Evolutionary conservation across 2,888 invertebrate genomes (phyloP), one percentile per base, ranked within the genome.

Genomic region (Stenolophus ochropezus): DNA sequence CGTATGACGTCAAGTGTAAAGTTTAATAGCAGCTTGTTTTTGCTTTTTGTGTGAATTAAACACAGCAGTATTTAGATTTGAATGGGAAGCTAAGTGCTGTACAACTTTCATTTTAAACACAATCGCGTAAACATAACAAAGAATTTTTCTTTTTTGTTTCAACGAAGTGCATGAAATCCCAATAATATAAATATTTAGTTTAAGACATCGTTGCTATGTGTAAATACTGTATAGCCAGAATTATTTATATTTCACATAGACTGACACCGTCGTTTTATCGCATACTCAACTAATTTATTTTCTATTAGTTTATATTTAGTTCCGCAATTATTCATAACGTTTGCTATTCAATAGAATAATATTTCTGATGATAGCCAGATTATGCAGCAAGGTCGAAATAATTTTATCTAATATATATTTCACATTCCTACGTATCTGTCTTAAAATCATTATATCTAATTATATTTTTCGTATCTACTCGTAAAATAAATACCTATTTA

Each of bases 101-200:
- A n/a, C 25, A 61, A 61, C 61, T 25, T 25, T 61, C 25, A 61
- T 61, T 61, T 61, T 61, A 61, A 61, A 61, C 61, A 61, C 25
- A 61, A 61, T 25, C 61, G 4, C 61, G 47, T 71, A 71, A 71
- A 71, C 71, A 71, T 42, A 33, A 71, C 42, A 71, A 71, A 71
- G 21, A 71, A 25, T 71, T 61, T 61, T 61, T 42, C 71, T 27
- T 71, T 33, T 73, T 73, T 73, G 47, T 73, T 23, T 49, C 8
- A 14, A 14, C 51, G 47, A 73, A 73, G 73, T 73, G 51, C 51
- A 49, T 73, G 73, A 73, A 71, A 49, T 47, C 21, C 14, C 42
- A n/a, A n/a, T 73, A 49, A 73, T 14, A n/a, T 73, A 73, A 73
- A 73, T 73, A 73, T 73, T 73, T 51, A 20, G 49, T 49, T 73